Conservation (phyloP, 1,140 invertebrate species). For the Hylaeus volcanicus region DNA sequence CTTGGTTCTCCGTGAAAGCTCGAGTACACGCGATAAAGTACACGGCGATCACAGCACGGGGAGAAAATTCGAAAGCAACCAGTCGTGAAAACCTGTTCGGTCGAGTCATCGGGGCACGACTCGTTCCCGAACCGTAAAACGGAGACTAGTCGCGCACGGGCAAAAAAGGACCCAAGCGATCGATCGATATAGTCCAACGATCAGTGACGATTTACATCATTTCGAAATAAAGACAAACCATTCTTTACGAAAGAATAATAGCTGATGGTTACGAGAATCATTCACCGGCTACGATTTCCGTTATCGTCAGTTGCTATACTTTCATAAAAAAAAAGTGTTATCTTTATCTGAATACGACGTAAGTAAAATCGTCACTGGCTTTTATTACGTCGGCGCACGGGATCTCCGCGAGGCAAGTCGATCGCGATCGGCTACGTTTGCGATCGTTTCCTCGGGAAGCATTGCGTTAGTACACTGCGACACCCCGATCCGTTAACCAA, state of each 20-base stretch:
- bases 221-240: too few species aligned
- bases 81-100: conserved; percentile 60
- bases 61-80: conserved; percentile 66
- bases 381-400: neutral
- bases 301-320: too few species aligned
- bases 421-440: neutral
- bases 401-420: too few species aligned
- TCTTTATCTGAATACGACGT: too few species aligned
- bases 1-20: conserved; percentile 48
- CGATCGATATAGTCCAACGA: neutral
- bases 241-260: too few species aligned
- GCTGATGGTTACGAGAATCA: too few species aligned
- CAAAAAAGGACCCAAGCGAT: neutral
- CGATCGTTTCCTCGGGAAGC: neutral
- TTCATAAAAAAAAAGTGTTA: too few species aligned
- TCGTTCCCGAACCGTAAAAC: conserved; percentile 37
- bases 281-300: too few species aligned
- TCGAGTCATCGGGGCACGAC: conserved; percentile 42
- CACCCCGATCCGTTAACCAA: conserved; percentile 57
- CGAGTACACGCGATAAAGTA: conserved; percentile 35
- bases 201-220: too few species aligned
- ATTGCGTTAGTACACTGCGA: conserved; percentile 53
- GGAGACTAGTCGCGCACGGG: conserved; percentile 9
- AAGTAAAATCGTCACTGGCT: neutral
- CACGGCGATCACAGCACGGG: conserved; percentile 8